Evolutionary conservation across 2,797 vertebrate genomes (phyloP), one percentile per base, ranked within the genome.

Genomic region (Sebastes vulpes): DNA sequence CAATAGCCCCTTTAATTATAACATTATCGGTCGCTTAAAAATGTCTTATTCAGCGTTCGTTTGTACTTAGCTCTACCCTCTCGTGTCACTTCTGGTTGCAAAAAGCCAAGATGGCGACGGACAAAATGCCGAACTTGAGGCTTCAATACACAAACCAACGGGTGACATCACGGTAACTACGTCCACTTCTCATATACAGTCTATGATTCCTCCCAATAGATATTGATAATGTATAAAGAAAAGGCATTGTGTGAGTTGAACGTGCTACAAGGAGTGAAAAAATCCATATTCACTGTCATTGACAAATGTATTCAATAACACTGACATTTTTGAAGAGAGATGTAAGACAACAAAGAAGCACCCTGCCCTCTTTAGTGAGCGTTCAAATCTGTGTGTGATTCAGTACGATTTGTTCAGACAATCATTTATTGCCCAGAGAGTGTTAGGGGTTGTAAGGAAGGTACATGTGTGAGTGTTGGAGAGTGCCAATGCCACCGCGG

Each of bases 301-400:
- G 64, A 59, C 38, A 71, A 32, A 78, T 81, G 57, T 31, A 56
- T 78, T 60, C 29, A 67, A 59, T 63, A 32, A 68, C 60, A 28
- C 14, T 57, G 54, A 79, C 38, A 70, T 81, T 85, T 83, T 56
- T 46, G 67, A 50, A 77, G 20, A 70, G 28, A 73, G 10, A 67
- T 53, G 3, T 10, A 28, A 38, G 26, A 16, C 23, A 53, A 29
- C 32, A 56, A 74, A 26, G 10, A 48, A 53, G 6, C n/a, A 65
- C 14, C 21, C 25, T 48, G 18, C 23, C 23, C 20, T 65, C 72
- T 59, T 48, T 70, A 21, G 23, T 68, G 9, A 32, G 16, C 16
- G 2, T 68, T 65, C 9, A 29, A 21, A 68, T 69, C 25, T 57
- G 59, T 70, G 58, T 59, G 58, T 59, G 66, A 28, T 74, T 79